Base-by-base conservation (phyloP, 1,140 invertebrate species). In the Bradynema listronoti region DNA sequence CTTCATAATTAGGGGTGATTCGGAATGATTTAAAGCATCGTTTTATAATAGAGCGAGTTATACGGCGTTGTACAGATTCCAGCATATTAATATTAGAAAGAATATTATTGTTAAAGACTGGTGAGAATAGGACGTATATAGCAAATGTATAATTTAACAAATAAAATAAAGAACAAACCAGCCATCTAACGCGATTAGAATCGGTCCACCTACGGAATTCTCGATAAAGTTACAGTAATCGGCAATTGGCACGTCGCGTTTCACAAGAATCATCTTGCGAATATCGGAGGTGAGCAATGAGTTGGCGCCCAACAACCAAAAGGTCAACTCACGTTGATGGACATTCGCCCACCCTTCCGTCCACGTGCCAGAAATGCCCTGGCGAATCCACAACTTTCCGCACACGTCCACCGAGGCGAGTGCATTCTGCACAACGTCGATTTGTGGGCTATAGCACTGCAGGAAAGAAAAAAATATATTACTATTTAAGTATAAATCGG, bases 281-380 rank as follows among this genome's bases (percentile, higher is more conserved):
- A 69, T 60, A 30, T 69, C 67, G 5, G 56, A 29, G 33, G 71
- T 39, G 22, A 36, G 36, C 29, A 67, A 24, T 2, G 42, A 56
- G 55, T 72, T 53, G n/a, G 49, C 36, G 11, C 54, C 46, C 5
- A 34, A 46, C 33, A 56, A 39, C 56, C 59, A 73, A 56, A 67
- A 69, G 25, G 33, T 36, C 6, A 69, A 52, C 11, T 11, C n/a
- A 39, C 65, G 36, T 5, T 67, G 16, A n/a, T 42, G 30, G 2
- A 72, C 50, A 49, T 51, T 55, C 14, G 69, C 67, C 71, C 65
- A 69, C 14, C 67, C 65, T 42, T 66, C 56, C 42, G 34, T 62
- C 69, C 70, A 69, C 27, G 25, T 19, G 6, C 56, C 69, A 32
- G 46, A 58, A n/a, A 63, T 58, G 19, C 64, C 70, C 45, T 69